These are phyloP conservation scores for Sitta europaea DNA, from an alignment of 2,113 vertebrate species.

Conservation along the genomic window DNA sequence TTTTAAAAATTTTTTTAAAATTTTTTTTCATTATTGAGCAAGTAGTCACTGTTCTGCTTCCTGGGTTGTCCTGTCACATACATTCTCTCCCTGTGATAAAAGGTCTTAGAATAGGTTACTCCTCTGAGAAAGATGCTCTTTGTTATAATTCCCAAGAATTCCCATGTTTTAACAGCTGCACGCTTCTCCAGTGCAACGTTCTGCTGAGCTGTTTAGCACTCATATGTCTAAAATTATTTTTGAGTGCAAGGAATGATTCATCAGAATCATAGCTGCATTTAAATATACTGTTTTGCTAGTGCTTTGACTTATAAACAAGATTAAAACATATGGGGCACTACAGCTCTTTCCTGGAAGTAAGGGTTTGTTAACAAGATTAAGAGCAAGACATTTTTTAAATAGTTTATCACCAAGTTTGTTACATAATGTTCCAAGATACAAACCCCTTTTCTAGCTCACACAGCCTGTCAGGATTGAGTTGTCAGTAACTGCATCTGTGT, in stretches of 20 bases:
- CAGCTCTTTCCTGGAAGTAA: neutral
- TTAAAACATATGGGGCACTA: neutral
- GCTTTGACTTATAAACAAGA: neutral
- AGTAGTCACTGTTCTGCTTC: neutral
- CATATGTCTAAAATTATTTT: neutral
- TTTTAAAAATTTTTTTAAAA: neutral
- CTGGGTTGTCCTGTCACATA: neutral
- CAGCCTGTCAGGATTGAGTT: neutral
- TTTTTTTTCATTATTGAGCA: neutral
- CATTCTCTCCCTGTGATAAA: neutral
- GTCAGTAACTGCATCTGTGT: neutral
- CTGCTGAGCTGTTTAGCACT: neutral
- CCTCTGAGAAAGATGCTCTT: neutral
- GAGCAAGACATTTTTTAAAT: neutral
- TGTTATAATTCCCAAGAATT: too few species aligned
- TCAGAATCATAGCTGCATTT: neutral
- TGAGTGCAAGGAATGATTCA: neutral
- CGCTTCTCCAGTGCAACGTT: neutral
- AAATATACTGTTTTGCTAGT: neutral
- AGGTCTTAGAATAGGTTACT: neutral
- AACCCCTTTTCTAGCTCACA: neutral
- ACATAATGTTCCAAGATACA: neutral
- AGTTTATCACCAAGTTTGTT: neutral
- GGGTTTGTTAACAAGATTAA: neutral
- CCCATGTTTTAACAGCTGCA: neutral